Evolutionary conservation across 1,140 invertebrate genomes (phyloP), one percentile per base, ranked within the genome.

Genomic region (Battus philenor): DNA sequence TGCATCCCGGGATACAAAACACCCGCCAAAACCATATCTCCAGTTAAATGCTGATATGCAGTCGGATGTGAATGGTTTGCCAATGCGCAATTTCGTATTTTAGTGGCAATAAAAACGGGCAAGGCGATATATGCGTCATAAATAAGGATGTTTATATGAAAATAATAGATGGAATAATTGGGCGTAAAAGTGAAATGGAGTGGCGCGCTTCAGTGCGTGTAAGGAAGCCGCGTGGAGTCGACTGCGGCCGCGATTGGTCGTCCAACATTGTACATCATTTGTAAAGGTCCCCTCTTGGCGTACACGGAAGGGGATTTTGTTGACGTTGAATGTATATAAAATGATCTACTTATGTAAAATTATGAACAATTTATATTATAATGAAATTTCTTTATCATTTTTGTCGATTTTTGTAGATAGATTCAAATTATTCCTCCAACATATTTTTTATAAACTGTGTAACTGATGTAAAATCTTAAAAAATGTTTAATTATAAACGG

Each of bases 71-170:
- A 75, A 79, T 75, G 67, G 70, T 59, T 66, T 68, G 69, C 66
- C 75, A 77, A 76, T 70, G 65, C 68, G 60, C 59, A 77, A 75
- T 75, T 78, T 73, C 62, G 67, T 69, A 76, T 59, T 82, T 82
- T 79, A 82, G 49, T 72, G 61, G 57, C 75, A 59, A 78, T 82
- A 79, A 78, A 78, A 71, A 47, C 60, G 59, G 53, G 44, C 50
- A 54, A 55, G 45, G 48, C 56, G 58, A 62, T 66, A 69, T 65
- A 67, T 63, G 57, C 44, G 50, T 49, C 70, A 58, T 78, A 78
- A 76, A 81, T 70, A 77, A 72, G 59, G 41, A 57, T 66, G 70
- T 74, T 78, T 68, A 70, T 78, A 64, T 59, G 60, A 54, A 48
- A 48, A 68, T 70, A 70, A 72, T 78, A 73, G 68, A 74, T 64